Evolutionary conservation across 2,888 invertebrate genomes (phyloP).

Genomic region (Sminthurinus aureus): DNA sequence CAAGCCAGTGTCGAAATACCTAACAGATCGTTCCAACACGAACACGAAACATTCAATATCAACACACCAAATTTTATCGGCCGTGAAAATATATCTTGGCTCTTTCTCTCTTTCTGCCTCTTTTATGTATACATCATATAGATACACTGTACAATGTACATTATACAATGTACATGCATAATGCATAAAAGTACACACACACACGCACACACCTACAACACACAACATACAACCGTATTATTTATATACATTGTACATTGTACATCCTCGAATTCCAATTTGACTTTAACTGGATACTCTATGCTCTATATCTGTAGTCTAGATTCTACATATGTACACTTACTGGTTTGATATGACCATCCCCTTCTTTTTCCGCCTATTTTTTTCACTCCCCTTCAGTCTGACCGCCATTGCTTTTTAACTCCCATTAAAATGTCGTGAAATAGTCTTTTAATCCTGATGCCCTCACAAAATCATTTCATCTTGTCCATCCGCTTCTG

Average conservation of each 20-base stretch:
- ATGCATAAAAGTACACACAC: not conserved
- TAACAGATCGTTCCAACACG: conserved; percentile 60
- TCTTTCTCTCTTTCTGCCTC: conserved; percentile 34
- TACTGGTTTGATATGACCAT: not conserved
- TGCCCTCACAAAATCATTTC: conserved; percentile 34
- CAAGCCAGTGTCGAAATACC: conserved; percentile 44
- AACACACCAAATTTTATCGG: conserved; percentile 60
- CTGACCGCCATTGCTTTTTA: conserved; percentile 44
- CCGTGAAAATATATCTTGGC: conserved; percentile 59
- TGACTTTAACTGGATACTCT: not conserved
- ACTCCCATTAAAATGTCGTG: conserved; percentile 45
- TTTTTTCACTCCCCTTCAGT: conserved; percentile 30
- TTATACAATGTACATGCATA: too few species aligned
- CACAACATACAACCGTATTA: not conserved
- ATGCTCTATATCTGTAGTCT: not conserved
- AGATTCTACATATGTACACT: not conserved
- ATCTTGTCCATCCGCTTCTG: conserved; percentile 28
- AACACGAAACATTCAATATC: conserved; percentile 59
- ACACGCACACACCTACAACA: not conserved
- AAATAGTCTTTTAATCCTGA: conserved; percentile 41
- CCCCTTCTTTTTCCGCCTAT: conserved; percentile 8
- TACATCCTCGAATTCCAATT: not conserved
- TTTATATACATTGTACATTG: too few species aligned
- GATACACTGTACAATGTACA: too few species aligned
- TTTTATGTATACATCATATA: too few species aligned